A percentile compares a stretch with the other conserved stretches of the same genome.
phyloP scores from a whole-genome alignment of 2,113 vertebrate genomes.

The Dunckerocampus dactyliophorus region DNA sequence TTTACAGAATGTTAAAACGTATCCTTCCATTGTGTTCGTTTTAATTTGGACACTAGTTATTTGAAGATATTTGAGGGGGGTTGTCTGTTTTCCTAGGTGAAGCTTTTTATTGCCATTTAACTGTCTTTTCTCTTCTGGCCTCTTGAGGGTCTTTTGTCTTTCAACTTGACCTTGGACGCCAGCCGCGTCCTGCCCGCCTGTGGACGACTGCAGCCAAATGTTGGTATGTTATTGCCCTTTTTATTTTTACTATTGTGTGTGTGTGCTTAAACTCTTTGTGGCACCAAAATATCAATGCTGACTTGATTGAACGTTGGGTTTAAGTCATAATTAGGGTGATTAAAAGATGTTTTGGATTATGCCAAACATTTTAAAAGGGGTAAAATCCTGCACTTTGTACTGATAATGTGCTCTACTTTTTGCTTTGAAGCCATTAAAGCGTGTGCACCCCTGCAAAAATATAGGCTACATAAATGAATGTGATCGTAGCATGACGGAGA shows the following conservation, averaged over 20 bases:
- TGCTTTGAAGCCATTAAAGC: background rate
- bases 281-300: background rate
- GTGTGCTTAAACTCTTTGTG: background rate
- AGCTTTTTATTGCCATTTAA: background rate
- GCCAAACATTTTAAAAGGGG: background rate
- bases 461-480: background rate
- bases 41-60: no score
- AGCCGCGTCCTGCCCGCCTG: slow-evolving; percentile 59
- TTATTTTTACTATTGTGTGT: background rate
- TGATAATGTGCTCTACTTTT: background rate
- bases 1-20: no score
- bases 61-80: background rate
- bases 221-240: background rate
- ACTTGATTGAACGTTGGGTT: background rate
- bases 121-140: background rate
- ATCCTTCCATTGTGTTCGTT: background rate
- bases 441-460: background rate
- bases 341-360: background rate
- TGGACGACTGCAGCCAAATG: slow-evolving; percentile 25
- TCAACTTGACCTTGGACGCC: slow-evolving; percentile 99
- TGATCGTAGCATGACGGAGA: background rate
- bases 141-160: slow-evolving; percentile 69
- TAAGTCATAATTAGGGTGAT: background rate
- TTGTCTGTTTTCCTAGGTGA: background rate
- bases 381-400: slow-evolving; percentile 1